A percentile compares a stretch with the other conserved stretches of the same genome.
Evolutionary conservation across 2,113 vertebrate species (phyloP).

Genomic region (Aphelocoma coerulescens): DNA sequence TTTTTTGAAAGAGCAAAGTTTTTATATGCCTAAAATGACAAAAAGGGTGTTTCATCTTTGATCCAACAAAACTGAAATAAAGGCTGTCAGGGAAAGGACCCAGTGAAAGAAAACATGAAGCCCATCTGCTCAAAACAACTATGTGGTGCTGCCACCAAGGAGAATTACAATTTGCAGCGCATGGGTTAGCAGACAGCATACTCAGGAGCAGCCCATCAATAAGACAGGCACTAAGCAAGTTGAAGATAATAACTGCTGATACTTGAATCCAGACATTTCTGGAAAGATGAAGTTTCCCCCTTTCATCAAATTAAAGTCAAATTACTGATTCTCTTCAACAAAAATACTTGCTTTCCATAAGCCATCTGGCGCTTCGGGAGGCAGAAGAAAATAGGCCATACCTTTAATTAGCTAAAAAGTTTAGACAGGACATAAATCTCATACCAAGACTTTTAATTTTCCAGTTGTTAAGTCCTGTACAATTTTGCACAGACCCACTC

Average conservation of each 20-base stretch:
- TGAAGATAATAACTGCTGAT: not conserved
- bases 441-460: not conserved
- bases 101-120: not conserved
- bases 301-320: slow-evolving; percentile 1
- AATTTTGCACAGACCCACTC: not conserved
- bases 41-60: not conserved
- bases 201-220: not conserved
- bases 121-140: not conserved
- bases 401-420: not conserved
- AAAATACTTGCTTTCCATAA: not conserved
- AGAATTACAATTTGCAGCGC: not conserved
- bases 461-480: not conserved
- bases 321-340: not conserved
- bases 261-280: not conserved
- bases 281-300: not conserved
- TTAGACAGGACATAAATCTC: not conserved
- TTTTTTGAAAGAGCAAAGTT: not conserved
- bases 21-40: not conserved
- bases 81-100: not conserved
- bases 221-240: not conserved
- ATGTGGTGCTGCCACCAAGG: not conserved
- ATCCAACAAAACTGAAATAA: not conserved
- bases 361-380: not conserved
- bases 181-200: not conserved
- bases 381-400: not conserved